phyloP scores from a whole-genome alignment of 30 jellyfish, hydroid and myxozoan species.

The Aurelia sp. region DNA sequence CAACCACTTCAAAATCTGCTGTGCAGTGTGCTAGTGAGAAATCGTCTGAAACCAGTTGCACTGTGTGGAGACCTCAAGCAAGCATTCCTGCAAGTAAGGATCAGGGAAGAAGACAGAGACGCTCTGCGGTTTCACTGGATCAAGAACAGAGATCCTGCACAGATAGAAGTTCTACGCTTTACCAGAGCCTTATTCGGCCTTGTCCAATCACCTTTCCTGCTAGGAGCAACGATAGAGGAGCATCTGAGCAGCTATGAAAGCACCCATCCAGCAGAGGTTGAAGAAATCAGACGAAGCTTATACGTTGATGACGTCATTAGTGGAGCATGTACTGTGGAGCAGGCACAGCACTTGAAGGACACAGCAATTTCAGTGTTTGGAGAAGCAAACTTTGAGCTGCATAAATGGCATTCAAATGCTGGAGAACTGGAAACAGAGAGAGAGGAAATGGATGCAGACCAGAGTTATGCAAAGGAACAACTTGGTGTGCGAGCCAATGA shows the following conservation, averaged over 20 bases:
- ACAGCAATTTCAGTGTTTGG: conserved; percentile 32
- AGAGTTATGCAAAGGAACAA: conserved; percentile 53
- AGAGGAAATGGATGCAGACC: conserved; percentile 3
- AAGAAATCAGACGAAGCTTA: conserved; percentile 38
- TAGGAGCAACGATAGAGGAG: conserved; percentile 52
- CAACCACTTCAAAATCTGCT: conserved; percentile 64
- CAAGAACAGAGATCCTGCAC: conserved; percentile 49
- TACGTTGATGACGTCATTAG: conserved; percentile 70
- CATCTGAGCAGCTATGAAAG: conserved; percentile 42
- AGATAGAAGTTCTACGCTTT: conserved; percentile 34
- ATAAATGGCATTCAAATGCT: conserved; percentile 73
- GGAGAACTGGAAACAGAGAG: conserved; percentile 54
- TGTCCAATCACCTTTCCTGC: conserved; percentile 72
- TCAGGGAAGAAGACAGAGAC: conserved; percentile 69
- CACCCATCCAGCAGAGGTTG: conserved; percentile 29
- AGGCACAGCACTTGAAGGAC: conserved; percentile 24
- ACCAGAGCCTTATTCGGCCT: conserved; percentile 61
- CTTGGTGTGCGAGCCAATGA: conserved; percentile 63
- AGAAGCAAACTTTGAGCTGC: conserved; percentile 65
- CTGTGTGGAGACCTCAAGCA: conserved; percentile 72
- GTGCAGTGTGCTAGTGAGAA: conserved; percentile 62
- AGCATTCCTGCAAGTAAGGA: conserved; percentile 77
- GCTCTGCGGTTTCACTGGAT: conserved; percentile 76
- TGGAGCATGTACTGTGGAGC: conserved; percentile 38
- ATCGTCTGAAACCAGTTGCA: conserved; percentile 31